Base-by-base conservation (phyloP, 1,140 invertebrate species). In the Trichonephila clavata region DNA sequence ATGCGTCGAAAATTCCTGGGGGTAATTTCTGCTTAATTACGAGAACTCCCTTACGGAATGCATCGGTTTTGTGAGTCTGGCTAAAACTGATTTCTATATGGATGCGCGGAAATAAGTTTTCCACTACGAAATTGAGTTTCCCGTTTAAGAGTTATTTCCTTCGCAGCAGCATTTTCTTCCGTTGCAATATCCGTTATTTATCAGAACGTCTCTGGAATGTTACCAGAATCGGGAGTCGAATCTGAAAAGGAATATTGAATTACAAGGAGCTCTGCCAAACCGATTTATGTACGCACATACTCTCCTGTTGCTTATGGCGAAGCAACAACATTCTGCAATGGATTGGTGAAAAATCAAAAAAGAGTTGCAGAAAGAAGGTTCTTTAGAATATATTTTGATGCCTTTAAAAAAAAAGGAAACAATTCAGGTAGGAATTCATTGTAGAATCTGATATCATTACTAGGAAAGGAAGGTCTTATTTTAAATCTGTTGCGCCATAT, bases 161-260 rank as follows among this genome's bases (percentile, higher is more conserved):
- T 8, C 39, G 18, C 39, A n/a, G 80, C 39, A n/a, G 39, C 80
- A 83, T n/a, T 21, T n/a, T 83, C 80, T 83, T 83, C 80, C 80
- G 39, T 83, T 83, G 80, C n/a, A 83, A 83, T 83, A 83, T 83
- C 80, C 80, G 80, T 83, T 83, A 83, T 83, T 50, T 83, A 57
- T 83, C 80, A 83, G 21, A n/a, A 21, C 24, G 68, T 21, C 39
- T 83, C 39, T 83, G 80, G 80, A 83, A 83, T 83, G 80, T 39
- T 57, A 83, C 80, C 21, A 57, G 80, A 83, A 83, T 83, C 50
- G 39, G 80, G 80, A 83, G 77, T 80, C 13, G 13, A 43, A 32
- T 80, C 27, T 80, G 77, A 27, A 80, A 43, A 83, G 80, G 43
- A 43, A 57, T 83, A 83, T 83, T 83, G 80, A 43, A 83, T 50